These are phyloP conservation scores for Hermatobates lingyangjiaoensis DNA, from an alignment of 1,140 invertebrate species.

Conservation along the genomic window DNA sequence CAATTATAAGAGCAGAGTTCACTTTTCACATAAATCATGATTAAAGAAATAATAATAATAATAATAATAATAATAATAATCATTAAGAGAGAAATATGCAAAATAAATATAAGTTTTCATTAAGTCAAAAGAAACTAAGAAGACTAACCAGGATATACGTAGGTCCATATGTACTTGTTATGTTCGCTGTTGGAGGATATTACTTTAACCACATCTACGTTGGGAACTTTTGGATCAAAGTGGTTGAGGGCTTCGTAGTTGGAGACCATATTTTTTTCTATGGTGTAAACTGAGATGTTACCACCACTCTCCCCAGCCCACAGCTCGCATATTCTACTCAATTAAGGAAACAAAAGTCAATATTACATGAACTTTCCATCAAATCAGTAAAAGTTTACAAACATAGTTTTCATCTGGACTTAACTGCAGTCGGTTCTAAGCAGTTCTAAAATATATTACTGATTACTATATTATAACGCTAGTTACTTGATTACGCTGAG, in stretches of 20 bases:
- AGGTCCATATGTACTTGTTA: slow-evolving; percentile 49
- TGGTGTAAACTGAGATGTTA: slow-evolving; percentile 44
- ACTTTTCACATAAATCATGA: too few relatives aligned
- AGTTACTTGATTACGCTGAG: too few relatives aligned
- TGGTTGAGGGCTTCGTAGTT: slow-evolving; percentile 39
- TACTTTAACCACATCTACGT: slow-evolving; percentile 39
- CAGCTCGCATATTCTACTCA: slow-evolving; percentile 33
- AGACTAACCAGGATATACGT: slow-evolving; percentile 50
- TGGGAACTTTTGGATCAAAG: slow-evolving; percentile 32
- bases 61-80: too few relatives aligned
- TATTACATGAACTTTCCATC: not conserved
- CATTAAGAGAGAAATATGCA: too few relatives aligned
- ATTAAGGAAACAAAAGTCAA: not conserved
- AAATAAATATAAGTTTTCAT: too few relatives aligned
- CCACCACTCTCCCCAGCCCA: slow-evolving; percentile 63
- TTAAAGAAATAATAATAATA: too few relatives aligned
- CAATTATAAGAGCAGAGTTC: too few relatives aligned
- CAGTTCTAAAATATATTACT: too few relatives aligned
- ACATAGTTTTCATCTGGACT: too few relatives aligned
- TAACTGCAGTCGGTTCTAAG: too few relatives aligned
- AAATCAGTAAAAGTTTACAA: slow-evolving; percentile 6
- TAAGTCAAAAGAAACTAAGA: too few relatives aligned
- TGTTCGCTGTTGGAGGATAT: slow-evolving; percentile 26
- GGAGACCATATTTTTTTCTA: slow-evolving; percentile 36
- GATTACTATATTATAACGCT: too few relatives aligned